phyloP scores from a whole-genome alignment of 2,797 vertebrate genomes.

The Eleutherodactylus coqui region DNA sequence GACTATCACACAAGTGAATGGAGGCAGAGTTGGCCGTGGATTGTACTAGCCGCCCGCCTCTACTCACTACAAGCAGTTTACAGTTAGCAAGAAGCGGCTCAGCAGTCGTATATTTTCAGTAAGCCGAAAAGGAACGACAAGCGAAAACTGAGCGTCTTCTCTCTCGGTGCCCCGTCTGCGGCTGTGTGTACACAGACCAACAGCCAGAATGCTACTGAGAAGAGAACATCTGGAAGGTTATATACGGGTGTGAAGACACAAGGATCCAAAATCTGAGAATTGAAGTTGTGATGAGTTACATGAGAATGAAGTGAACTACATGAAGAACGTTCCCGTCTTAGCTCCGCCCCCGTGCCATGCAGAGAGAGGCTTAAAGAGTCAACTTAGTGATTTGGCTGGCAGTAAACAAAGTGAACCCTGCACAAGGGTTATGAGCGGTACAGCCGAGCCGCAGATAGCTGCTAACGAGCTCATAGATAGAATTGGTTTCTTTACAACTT shows the following conservation, averaged over 20 bases:
- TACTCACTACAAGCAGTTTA: no score
- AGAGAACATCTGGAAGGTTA: neutral
- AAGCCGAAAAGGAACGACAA: no score
- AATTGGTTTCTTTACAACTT: neutral
- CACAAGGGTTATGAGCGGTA: neutral
- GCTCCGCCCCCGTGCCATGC: neutral
- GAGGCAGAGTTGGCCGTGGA: no score
- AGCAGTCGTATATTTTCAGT: no score
- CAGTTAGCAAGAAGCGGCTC: no score
- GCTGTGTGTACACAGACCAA: no score
- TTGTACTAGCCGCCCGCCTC: no score
- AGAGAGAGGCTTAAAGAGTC: conserved; percentile 42
- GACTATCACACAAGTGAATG: no score
- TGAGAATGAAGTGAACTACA: neutral
- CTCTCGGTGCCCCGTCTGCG: no score
- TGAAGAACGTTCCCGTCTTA: conserved; percentile 27
- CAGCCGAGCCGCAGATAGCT: no score
- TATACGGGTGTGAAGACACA: neutral
- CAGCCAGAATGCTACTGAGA: neutral
- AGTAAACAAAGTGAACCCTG: neutral
- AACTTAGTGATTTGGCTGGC: conserved; percentile 17
- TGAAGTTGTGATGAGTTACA: neutral
- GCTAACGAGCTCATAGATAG: no score
- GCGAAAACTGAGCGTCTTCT: no score
- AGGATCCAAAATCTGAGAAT: neutral